phyloP scores from a whole-genome alignment of 2,888 invertebrate species.

The Linnaemya tessellans region DNA sequence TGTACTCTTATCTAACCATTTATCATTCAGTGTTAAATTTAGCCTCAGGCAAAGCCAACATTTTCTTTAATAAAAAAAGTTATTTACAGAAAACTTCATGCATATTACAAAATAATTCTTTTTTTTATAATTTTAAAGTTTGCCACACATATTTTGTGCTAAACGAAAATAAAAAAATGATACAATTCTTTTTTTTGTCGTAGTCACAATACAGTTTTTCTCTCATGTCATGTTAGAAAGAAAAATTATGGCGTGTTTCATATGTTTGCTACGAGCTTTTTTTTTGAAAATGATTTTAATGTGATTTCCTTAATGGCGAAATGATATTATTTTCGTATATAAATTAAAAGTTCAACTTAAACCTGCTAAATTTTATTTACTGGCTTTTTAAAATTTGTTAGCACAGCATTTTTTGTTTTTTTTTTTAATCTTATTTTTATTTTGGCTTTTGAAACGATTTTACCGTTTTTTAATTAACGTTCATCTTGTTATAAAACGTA shows the following conservation, averaged over 20 bases:
- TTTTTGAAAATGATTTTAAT: neutral
- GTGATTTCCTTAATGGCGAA: slow-evolving; percentile 2
- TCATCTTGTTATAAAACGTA: slow-evolving; percentile 62
- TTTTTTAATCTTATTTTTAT: neutral
- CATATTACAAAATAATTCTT: slow-evolving; percentile 11
- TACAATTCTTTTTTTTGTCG: slow-evolving; percentile 38
- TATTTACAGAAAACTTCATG: neutral
- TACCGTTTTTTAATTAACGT: slow-evolving; percentile 67
- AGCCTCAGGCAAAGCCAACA: slow-evolving; percentile 24
- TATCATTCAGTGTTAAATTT: slow-evolving; percentile 46
- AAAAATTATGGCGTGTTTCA: slow-evolving; percentile 40
- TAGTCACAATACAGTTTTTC: slow-evolving; percentile 22
- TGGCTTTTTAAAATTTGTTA: slow-evolving; percentile 20
- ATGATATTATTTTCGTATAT: neutral
- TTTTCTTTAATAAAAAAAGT: neutral
- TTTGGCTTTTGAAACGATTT: slow-evolving; percentile 15
- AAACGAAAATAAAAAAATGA: slow-evolving; percentile 29
- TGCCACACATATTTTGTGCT: slow-evolving; percentile 13
- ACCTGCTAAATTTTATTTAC: neutral
- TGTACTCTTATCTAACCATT: slow-evolving; percentile 19
- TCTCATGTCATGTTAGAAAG: slow-evolving; percentile 19
- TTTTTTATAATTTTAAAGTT: neutral
- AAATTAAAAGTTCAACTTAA: slow-evolving; percentile 33
- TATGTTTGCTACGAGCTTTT: neutral
- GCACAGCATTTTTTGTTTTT: slow-evolving; percentile 4